Base-by-base conservation (phyloP, 2,113 vertebrate genomes). In the Hippocampus zosterae region DNA sequence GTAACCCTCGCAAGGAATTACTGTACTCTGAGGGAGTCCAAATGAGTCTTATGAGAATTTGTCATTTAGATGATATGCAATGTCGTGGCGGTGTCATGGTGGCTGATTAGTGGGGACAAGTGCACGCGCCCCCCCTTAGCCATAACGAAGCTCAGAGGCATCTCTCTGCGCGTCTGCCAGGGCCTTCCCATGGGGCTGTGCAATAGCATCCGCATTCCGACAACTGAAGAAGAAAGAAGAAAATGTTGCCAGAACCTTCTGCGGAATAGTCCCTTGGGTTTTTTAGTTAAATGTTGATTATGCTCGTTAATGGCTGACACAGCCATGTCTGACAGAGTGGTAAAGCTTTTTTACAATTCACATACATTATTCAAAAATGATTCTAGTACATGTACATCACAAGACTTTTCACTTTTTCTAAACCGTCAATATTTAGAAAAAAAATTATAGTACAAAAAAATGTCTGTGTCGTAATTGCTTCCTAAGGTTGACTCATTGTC, bases 131-230 rank as follows among this genome's bases (percentile, higher is more conserved):
- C 33, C 79, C 87, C 85, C 75, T 74, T 77, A 84, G 79, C 72
- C 78, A 69, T 91, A 91, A 91, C 89, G 89, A 91, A 90, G 85
- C 88, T 77, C 80, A 84, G 79, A 76, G 77, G 69, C 78, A 71
- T 73, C 78, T 69, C 75, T 76, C 74, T 67, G 74, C 83, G 75
- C 70, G 81, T 87, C 87, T 85, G 78, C 70, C 77, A 3, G 19
- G 61, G 83, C 73, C 81, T 82, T 89, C 88, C 88, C 86, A 77
- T 84, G 86, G 85, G 89, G 87, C 79, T 71, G n/a, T 75, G 77
- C 67, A 50, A 75, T 72, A 78, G 67, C 84, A 81, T 75, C 88
- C 84, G 79, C 73, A 79, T 84, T 85, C 77, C 73, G 75, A 76
- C 78, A 72, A 79, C 75, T 77, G 75, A 84, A 79, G 76, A 85